Evolutionary conservation across 2,113 vertebrate species (phyloP), one percentile per base, ranked within the genome.

Genomic region (Calonectris borealis): DNA sequence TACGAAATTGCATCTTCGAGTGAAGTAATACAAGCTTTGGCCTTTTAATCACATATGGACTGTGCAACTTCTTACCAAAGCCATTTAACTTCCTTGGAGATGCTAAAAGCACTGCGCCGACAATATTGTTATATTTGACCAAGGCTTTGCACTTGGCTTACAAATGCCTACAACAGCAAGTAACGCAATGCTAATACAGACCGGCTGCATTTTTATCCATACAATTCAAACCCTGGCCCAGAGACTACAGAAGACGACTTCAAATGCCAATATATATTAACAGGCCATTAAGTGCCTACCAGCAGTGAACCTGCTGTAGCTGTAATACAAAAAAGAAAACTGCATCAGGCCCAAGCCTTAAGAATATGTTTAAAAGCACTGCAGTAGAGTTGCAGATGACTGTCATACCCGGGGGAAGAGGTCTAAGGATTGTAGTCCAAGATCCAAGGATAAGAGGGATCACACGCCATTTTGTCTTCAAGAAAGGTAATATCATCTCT

Each of bases 1-100:
- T 55, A 52, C 8, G 4, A 38, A 66, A 90, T 13, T 10, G 26
- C 1, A 0, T 73, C 66, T 92, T 81, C 1, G 0, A 86, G 27
- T 69, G 3, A 12, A 83, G 15, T 7, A 26, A 29, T 6, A 16
- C 4, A 58, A 48, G 13, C 52, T 80, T 73, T 8, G 34, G 27
- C 49, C 52, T 91, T 92, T 57, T 32, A 25, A 57, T 75, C 46
- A 38, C 26, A 17, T 24, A 3, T 2, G 13, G 31, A 80, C 62
- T 57, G 52, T 82, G 58, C 77, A 82, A 31, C 29, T 65, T 49
- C 42, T 78, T 71, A 19, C 29, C 25, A 16, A 54, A 88, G 55
- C 55, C 55, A 17, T 34, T 14, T 24, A 70, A 48, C 51, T 32
- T 70, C 24, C 61, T 60, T 3, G 4, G 42, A 54, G 32, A 36